Conservation (phyloP, 2,113 vertebrate species). For the Calonectris borealis region DNA sequence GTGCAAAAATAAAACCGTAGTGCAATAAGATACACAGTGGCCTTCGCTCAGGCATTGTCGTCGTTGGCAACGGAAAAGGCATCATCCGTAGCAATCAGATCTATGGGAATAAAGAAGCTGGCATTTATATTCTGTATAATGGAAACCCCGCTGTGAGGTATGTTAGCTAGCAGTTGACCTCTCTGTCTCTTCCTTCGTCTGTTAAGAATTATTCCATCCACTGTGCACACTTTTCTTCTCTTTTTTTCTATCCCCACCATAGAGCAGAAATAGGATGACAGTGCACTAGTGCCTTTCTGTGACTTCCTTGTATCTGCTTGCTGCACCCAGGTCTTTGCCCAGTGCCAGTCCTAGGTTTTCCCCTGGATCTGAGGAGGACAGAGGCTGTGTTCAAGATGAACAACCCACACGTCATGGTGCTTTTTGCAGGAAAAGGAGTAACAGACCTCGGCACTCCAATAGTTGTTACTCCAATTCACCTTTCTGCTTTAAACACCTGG, state of each 20-base stretch:
- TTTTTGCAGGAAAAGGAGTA: neutral
- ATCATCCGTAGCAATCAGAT: conserved; percentile 90
- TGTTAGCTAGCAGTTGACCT: neutral
- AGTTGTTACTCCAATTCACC: neutral
- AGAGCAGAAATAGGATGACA: neutral
- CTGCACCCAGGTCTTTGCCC: neutral
- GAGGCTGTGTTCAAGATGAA: neutral
- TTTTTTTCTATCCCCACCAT: neutral
- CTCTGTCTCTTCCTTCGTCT: neutral
- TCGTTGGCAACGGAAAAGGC: conserved; percentile 90
- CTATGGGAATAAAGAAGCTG: conserved; percentile 93
- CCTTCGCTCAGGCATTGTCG: conserved; percentile 88
- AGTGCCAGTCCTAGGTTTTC: neutral
- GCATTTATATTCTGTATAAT: conserved; percentile 91
- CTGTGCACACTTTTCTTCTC: neutral
- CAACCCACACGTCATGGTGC: neutral
- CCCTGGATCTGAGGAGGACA: neutral
- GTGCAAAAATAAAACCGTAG: conserved; percentile 63
- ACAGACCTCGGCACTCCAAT: fast-evolving
- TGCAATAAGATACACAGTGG: conserved; percentile 93
- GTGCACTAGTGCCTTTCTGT: neutral
- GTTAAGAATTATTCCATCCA: neutral
- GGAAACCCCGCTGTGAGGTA: conserved; percentile 92
- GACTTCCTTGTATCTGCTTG: neutral
- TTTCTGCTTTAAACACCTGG: neutral